A percentile compares a stretch with the other conserved stretches of the same genome.
Conservation (phyloP, 2,888 invertebrate species). For the Pterostichus madidus region DNA sequence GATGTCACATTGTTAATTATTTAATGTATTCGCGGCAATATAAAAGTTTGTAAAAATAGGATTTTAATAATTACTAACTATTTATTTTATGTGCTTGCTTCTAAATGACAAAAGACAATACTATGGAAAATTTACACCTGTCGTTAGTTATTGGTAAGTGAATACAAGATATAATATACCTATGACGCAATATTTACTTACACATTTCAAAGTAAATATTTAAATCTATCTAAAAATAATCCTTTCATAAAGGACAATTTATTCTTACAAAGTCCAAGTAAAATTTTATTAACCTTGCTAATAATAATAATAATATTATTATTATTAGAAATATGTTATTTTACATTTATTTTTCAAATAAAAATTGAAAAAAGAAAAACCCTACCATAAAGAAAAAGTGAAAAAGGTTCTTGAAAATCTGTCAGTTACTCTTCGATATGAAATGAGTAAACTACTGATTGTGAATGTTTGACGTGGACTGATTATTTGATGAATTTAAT, state of each 20-base stretch:
- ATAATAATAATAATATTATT: too few species aligned
- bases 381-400: too few species aligned
- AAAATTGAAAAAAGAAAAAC: too few species aligned
- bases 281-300: background rate
- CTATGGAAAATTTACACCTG: background rate
- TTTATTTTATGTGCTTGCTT: slow-evolving; percentile 6
- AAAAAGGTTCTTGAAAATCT: too few species aligned
- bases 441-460: too few species aligned
- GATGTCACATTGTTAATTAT: background rate
- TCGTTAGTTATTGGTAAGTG: background rate
- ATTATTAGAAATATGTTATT: too few species aligned
- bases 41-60: background rate
- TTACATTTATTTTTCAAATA: too few species aligned
- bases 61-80: background rate
- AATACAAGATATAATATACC: background rate
- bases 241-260: too few species aligned
- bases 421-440: too few species aligned
- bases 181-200: slow-evolving; percentile 10
- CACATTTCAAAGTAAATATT: slow-evolving; percentile 14
- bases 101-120: slow-evolving; percentile 6
- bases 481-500: too few species aligned
- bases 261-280: slow-evolving; percentile 1
- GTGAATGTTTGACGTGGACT: too few species aligned
- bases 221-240: background rate
- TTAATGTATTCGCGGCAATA: background rate